Percentiles rank a stretch among this genome's conserved stretches.
Conservation (phyloP, 1,140 invertebrate species). For the Trachymyrmex septentrionalis region DNA sequence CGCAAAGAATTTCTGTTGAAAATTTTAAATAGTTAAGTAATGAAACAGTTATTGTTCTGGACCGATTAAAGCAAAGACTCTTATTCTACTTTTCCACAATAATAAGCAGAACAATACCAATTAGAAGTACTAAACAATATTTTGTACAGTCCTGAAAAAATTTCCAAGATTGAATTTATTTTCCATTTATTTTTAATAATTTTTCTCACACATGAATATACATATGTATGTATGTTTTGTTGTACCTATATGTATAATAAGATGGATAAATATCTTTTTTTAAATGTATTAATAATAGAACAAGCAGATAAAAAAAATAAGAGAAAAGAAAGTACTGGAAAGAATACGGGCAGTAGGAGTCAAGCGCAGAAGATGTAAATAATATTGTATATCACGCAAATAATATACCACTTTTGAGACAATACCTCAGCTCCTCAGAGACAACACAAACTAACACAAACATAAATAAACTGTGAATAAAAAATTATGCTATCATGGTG, state of each 20-base stretch:
- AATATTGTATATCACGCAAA: too few species aligned
- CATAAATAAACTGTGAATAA: too few species aligned
- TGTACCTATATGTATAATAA: too few species aligned
- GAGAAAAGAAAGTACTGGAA: background rate
- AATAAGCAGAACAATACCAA: background rate
- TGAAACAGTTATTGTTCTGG: background rate
- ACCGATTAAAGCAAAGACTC: background rate
- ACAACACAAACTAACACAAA: too few species aligned
- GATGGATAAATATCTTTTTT: background rate
- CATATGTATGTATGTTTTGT: background rate
- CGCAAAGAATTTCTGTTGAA: background rate
- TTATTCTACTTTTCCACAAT: background rate
- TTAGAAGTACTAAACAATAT: slow-evolving; percentile 12
- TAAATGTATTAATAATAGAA: slow-evolving; percentile 12
- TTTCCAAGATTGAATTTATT: background rate
- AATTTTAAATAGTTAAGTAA: background rate
- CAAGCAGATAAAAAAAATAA: background rate
- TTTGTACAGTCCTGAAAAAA: slow-evolving; percentile 14
- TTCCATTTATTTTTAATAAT: background rate
- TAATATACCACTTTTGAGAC: too few species aligned
- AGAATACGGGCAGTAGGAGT: too few species aligned
- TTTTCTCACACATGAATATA: background rate
- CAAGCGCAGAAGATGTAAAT: too few species aligned
- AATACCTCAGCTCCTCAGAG: too few species aligned
- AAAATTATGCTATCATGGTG: too few species aligned